A percentile compares a stretch with the other conserved stretches of the same genome.
Evolutionary conservation across 2,797 vertebrate species (phyloP).

Genomic region (Microhierax caerulescens): DNA sequence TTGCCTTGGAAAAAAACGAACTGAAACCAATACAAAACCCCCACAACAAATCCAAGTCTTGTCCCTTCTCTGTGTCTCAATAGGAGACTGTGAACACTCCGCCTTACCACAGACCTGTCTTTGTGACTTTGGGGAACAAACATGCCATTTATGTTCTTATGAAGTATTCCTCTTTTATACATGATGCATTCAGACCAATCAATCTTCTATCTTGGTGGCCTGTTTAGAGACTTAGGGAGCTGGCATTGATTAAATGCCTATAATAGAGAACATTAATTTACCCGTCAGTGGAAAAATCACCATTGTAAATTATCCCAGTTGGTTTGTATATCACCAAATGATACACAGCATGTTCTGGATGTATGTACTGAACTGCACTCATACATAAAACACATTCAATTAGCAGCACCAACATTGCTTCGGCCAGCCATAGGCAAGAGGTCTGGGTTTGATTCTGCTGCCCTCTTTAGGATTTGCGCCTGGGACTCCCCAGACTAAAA

Average conservation of each 20-base stretch:
- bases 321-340: constrained; percentile 52
- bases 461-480: constrained; percentile 39
- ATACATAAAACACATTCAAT: constrained; percentile 16
- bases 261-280: constrained; percentile 84
- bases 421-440: neutral
- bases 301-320: constrained; percentile 60
- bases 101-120: constrained; percentile 40
- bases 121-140: constrained; percentile 67
- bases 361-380: neutral
- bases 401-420: neutral
- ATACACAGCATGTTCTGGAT: neutral
- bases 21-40: neutral
- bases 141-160: constrained; percentile 14
- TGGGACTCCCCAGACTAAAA: neutral
- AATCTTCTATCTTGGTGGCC: constrained; percentile 77
- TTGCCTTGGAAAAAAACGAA: neutral
- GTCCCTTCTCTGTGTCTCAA: neutral
- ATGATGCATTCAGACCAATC: constrained; percentile 82
- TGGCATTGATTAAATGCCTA: constrained; percentile 84
- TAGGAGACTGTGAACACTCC: neutral
- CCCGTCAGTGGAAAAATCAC: constrained; percentile 72
- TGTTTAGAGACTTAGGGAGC: constrained; percentile 72
- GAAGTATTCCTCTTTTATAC: constrained; percentile 54
- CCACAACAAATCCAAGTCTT: neutral
- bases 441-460: constrained; percentile 29